These are phyloP conservation scores for Perdita meconis DNA, from an alignment of 2,888 invertebrate genomes.

Conservation along the genomic window DNA sequence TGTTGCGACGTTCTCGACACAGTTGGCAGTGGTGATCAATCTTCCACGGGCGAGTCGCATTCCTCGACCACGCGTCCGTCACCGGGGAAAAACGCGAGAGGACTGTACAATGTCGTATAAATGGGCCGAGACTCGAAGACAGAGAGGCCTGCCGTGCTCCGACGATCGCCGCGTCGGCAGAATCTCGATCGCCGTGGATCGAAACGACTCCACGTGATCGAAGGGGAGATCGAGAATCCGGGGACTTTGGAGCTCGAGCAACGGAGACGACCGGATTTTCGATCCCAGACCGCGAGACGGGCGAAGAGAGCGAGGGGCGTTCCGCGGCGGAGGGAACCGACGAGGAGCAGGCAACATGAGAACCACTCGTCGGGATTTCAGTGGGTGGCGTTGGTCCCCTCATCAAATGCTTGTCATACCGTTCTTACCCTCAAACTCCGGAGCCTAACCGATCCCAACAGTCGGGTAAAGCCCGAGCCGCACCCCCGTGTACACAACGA, in stretches of 20 bases:
- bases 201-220: not conserved
- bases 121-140: conserved; percentile 14
- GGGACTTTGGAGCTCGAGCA: not conserved
- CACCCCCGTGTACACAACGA: conserved; percentile 74
- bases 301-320: not conserved
- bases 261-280: not conserved
- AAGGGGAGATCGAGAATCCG: no score
- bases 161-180: not conserved
- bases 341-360: conserved; percentile 65
- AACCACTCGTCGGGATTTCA: conserved; percentile 78
- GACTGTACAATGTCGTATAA: conserved; percentile 51
- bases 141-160: conserved; percentile 22
- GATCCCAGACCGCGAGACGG: not conserved
- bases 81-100: conserved; percentile 50
- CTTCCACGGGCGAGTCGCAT: conserved; percentile 59
- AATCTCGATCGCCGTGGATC: not conserved
- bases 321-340: not conserved
- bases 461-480: conserved; percentile 77
- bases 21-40: conserved; percentile 74
- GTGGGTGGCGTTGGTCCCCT: conserved; percentile 82
- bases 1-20: conserved; percentile 75
- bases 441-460: conserved; percentile 76
- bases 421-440: conserved; percentile 80
- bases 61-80: conserved; percentile 56
- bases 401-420: conserved; percentile 83